Evolutionary conservation across 2,113 vertebrate species (phyloP).

Genomic region (Eulemur macaco): DNA sequence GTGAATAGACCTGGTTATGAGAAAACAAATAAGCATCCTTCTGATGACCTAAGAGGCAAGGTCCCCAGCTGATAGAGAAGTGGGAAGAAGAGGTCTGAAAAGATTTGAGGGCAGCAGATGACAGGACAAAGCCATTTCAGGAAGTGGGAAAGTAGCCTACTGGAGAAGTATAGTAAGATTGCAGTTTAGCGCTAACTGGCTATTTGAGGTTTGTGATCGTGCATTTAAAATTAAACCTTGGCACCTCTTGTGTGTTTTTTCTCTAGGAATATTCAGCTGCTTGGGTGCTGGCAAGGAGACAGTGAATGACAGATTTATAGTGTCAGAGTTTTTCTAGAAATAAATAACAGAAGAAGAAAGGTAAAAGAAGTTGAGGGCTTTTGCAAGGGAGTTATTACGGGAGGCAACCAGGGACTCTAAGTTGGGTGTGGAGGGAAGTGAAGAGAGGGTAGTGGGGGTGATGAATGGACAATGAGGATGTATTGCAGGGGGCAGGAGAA

Average conservation of each 20-base stretch:
- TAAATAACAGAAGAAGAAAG: background rate
- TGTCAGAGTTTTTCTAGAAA: constrained; percentile 16
- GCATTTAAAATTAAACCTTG: constrained; percentile 14
- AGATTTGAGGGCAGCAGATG: background rate
- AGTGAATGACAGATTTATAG: background rate
- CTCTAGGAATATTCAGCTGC: background rate
- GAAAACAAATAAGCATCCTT: background rate
- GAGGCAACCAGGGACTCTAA: background rate
- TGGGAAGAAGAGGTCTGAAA: background rate
- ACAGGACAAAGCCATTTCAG: background rate
- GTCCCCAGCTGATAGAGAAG: background rate
- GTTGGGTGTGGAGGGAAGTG: background rate
- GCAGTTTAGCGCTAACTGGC: background rate
- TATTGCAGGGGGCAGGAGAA: background rate
- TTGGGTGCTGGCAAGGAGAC: background rate
- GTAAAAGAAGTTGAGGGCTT: background rate
- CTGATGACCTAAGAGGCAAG: background rate
- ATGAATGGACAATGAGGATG: background rate
- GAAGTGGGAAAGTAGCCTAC: background rate
- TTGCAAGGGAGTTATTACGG: background rate
- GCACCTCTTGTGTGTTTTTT: background rate
- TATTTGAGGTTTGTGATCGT: background rate
- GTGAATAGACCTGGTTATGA: background rate
- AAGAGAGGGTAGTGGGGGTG: background rate
- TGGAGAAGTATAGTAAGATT: background rate